Evolutionary conservation across 2,113 vertebrate species (phyloP).

Genomic region (Otolemur garnettii): DNA sequence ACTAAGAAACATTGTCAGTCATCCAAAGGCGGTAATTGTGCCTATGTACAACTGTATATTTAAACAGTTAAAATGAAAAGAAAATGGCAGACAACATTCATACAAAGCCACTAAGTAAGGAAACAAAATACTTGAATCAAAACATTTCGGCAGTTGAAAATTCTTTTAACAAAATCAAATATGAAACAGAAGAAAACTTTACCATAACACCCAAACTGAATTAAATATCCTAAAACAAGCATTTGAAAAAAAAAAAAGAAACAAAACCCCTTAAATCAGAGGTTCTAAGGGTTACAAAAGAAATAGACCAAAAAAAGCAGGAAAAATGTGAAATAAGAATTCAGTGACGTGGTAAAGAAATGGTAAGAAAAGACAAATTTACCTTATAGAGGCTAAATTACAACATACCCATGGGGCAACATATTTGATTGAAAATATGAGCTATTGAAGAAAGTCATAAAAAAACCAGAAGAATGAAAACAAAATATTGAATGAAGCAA

Average conservation of each 20-base stretch:
- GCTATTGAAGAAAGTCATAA: background rate
- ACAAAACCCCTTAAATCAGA: conserved; percentile 1
- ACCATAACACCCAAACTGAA: background rate
- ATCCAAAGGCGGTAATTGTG: background rate
- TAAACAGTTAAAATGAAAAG: conserved; percentile 40
- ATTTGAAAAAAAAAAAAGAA: conserved; percentile 47
- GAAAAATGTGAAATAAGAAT: background rate
- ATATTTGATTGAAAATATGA: conserved; percentile 9
- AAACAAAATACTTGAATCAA: background rate
- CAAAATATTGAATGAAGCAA: conserved; percentile 10
- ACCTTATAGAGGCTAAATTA: background rate
- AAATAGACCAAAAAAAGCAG: background rate
- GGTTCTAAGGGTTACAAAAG: conserved; percentile 25
- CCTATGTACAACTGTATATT: background rate
- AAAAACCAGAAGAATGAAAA: background rate
- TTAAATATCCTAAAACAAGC: background rate
- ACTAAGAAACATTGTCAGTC: conserved; percentile 62
- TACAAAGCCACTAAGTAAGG: background rate
- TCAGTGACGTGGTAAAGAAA: background rate
- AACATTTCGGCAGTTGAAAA: conserved; percentile 30
- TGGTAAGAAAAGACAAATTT: conserved; percentile 13
- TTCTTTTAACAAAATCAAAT: background rate
- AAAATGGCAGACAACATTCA: conserved; percentile 70
- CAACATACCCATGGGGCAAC: background rate
- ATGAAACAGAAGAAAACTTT: conserved; percentile 2